Evolutionary conservation across 2,888 invertebrate species (phyloP).

Genomic region (Phalera bucephala): DNA sequence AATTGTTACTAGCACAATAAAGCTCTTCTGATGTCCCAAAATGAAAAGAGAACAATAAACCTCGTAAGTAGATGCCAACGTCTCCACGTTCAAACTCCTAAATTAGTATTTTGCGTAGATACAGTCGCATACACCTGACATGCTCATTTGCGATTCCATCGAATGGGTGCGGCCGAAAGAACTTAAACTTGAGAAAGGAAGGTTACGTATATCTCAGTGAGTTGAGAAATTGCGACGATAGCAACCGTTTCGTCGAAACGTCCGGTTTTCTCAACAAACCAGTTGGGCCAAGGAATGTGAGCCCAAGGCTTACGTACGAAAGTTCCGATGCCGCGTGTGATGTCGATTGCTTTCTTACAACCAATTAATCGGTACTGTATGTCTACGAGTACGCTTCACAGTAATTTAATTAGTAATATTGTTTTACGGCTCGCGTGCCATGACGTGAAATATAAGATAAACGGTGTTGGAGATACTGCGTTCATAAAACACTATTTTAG

Average conservation of each 20-base stretch:
- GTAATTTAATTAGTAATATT: conserved; percentile 21
- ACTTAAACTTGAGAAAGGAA: conserved; percentile 28
- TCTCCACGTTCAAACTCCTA: not conserved
- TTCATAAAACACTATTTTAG: not conserved
- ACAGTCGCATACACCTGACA: conserved; percentile 12
- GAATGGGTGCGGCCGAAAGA: conserved; percentile 25
- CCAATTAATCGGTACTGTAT: conserved; percentile 36
- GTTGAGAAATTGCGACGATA: conserved; percentile 36
- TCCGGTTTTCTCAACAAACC: conserved; percentile 60
- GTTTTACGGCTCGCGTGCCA: conserved; percentile 11
- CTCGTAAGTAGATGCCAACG: not conserved
- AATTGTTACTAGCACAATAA: no score
- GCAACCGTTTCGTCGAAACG: conserved; percentile 42
- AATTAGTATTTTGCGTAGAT: not conserved
- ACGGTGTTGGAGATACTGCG: no score
- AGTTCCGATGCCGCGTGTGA: conserved; percentile 39
- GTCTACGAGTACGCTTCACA: conserved; percentile 23
- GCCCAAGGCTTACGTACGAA: conserved; percentile 49
- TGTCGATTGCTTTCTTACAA: conserved; percentile 33
- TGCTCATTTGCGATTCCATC: conserved; percentile 18
- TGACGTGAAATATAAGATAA: no score
- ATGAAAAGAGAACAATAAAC: not conserved
- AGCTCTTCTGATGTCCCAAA: no score
- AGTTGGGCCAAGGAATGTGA: conserved; percentile 55
- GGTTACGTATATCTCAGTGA: conserved; percentile 23